Base-by-base conservation (phyloP, 2,797 vertebrate genomes). In the Limnodromus scolopaceus region DNA sequence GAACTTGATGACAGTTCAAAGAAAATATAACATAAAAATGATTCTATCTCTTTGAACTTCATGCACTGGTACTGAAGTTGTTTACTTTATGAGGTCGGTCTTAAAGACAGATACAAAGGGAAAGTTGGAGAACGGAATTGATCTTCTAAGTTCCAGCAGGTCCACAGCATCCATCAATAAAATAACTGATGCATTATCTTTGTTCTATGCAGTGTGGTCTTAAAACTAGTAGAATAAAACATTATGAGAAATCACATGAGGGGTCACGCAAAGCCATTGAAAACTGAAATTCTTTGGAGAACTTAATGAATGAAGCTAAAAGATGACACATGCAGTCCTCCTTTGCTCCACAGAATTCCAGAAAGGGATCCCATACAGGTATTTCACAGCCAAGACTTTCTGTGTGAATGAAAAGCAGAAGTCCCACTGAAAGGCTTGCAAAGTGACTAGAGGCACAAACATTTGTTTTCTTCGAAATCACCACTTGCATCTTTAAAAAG, bases 91-190 rank as follows among this genome's bases (percentile, higher is more conserved):
- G 66, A 95, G 32, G 48, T 57, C 0, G 0, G 30, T 48, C 75
- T 87, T 76, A 87, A 95, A 92, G 63, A 92, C 38, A 74, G 54
- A 51, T 51, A 91, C 39, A 93, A 95, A 90, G 32, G 77, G 41
- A 89, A 95, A 96, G 60, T 46, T 48, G 46, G 46, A 48, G 46
- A 48, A 24, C 14, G 7, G 46, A 48, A 48, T 24, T 48, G 23
- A 48, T 48, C 46, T 48, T 46, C 22, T 46, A 68, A 70, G 60
- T 89, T 93, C 71, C 84, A 76, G 77, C 64, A 90, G 39, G 16
- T 63, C 49, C 39, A 63, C 55, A 60, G 34, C 36, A 88, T 66
- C 79, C 39, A 93, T 93, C 77, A 92, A 85, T 87, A 90, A 92
- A 95, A 79, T 84, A 96, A 92, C 48, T 0, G 3, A 75, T 57